phyloP scores from a whole-genome alignment of 2,888 invertebrate genomes.

The Bibio marci region DNA sequence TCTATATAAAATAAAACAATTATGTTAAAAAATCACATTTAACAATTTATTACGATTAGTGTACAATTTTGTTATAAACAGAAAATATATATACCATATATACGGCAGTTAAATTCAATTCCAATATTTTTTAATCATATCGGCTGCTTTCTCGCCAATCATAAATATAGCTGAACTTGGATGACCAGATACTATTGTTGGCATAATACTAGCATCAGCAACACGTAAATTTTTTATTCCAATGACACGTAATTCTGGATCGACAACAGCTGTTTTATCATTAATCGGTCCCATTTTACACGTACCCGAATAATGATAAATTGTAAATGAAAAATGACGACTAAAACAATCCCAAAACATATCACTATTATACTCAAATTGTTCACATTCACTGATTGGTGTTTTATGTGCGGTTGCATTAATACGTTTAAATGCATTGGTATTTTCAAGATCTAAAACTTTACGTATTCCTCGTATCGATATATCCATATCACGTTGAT shows the following conservation, averaged over 20 bases:
- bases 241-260: slow-evolving; percentile 35
- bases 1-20: too few species aligned
- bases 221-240: slow-evolving; percentile 33
- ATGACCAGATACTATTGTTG: slow-evolving; percentile 35
- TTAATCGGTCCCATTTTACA: slow-evolving; percentile 44
- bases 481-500: slow-evolving; percentile 41
- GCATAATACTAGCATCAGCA: slow-evolving; percentile 37
- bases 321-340: slow-evolving; percentile 40
- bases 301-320: slow-evolving; percentile 46
- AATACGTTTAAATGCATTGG: slow-evolving; percentile 33
- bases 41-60: too few species aligned
- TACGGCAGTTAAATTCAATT: too few species aligned
- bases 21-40: too few species aligned
- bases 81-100: too few species aligned
- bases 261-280: slow-evolving; percentile 44
- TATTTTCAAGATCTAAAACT: slow-evolving; percentile 31
- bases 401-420: slow-evolving; percentile 35
- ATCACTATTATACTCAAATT: slow-evolving; percentile 32
- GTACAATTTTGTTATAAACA: too few species aligned
- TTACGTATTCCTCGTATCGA: slow-evolving; percentile 40
- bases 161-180: slow-evolving; percentile 38
- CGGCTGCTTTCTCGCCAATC: slow-evolving; percentile 39
- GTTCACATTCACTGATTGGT: slow-evolving; percentile 40
- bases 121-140: slow-evolving; percentile 32
- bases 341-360: slow-evolving; percentile 49